phyloP scores from a whole-genome alignment of 1,140 invertebrate genomes.

The Megalonaias nervosa region DNA sequence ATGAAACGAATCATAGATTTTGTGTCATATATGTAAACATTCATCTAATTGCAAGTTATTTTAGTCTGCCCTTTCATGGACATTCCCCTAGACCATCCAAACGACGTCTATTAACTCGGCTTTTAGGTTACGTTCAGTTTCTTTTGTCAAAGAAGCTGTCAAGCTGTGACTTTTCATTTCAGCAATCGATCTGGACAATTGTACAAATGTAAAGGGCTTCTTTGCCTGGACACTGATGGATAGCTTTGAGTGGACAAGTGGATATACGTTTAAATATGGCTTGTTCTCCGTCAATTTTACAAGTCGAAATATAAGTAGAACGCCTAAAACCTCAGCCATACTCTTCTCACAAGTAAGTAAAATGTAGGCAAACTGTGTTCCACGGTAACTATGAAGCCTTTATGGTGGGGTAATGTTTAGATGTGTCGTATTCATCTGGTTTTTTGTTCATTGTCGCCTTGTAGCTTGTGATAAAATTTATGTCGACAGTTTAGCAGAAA shows the following conservation, averaged over 20 bases:
- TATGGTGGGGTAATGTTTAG: too few species aligned
- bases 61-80: too few species aligned
- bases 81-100: too few species aligned
- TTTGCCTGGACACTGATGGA: conserved; percentile 83
- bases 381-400: too few species aligned
- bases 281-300: conserved; percentile 81
- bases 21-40: too few species aligned
- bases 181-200: conserved; percentile 76
- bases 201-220: conserved; percentile 79
- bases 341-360: conserved; percentile 56
- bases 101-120: too few species aligned
- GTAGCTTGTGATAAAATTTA: too few species aligned
- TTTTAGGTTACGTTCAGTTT: not conserved
- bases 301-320: conserved; percentile 76
- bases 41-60: too few species aligned
- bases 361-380: not conserved
- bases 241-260: conserved; percentile 83
- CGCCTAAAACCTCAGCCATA: conserved; percentile 78
- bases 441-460: too few species aligned
- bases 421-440: too few species aligned
- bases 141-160: not conserved
- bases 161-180: conserved; percentile 64
- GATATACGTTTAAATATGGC: conserved; percentile 78
- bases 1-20: too few species aligned
- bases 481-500: too few species aligned